phyloP scores from a whole-genome alignment of 2,113 vertebrate species.

The Apaloderma vittatum region DNA sequence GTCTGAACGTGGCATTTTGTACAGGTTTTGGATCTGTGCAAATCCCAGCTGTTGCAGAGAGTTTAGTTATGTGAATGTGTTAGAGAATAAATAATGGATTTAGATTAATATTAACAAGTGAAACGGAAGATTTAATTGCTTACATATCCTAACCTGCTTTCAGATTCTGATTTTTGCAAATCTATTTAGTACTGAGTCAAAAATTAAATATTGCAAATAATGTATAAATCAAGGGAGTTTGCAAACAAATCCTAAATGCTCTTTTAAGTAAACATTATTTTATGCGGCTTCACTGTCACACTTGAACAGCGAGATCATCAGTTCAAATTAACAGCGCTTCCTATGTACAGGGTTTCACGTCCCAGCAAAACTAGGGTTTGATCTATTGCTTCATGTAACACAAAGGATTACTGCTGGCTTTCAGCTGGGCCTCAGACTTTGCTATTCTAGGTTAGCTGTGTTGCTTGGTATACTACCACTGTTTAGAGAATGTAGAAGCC shows the following conservation, averaged over 20 bases:
- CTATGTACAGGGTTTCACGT: neutral
- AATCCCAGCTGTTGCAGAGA: neutral
- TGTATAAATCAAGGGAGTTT: constrained; percentile 26
- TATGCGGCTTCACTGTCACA: constrained; percentile 16
- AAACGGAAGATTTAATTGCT: constrained; percentile 45
- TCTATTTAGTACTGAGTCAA: constrained; percentile 17
- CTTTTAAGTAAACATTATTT: neutral
- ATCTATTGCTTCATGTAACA: neutral
- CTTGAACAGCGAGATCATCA: constrained; percentile 16
- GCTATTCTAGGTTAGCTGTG: neutral
- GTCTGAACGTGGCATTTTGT: neutral
- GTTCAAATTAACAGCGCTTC: constrained; percentile 19
- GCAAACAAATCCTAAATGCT: neutral
- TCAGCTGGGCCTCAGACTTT: neutral
- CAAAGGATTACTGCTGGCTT: neutral
- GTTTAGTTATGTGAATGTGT: neutral
- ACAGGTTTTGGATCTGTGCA: neutral
- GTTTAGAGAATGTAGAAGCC: neutral
- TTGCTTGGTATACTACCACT: neutral
- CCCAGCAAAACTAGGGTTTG: neutral
- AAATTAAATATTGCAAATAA: constrained; percentile 34
- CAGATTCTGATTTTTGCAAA: neutral
- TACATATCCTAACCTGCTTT: constrained; percentile 18
- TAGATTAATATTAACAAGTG: constrained; percentile 14
- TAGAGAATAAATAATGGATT: neutral